Percentiles rank a stretch among this genome's conserved stretches.
Conservation (phyloP, 1,140 invertebrate genomes). For the Linepithema humile region DNA sequence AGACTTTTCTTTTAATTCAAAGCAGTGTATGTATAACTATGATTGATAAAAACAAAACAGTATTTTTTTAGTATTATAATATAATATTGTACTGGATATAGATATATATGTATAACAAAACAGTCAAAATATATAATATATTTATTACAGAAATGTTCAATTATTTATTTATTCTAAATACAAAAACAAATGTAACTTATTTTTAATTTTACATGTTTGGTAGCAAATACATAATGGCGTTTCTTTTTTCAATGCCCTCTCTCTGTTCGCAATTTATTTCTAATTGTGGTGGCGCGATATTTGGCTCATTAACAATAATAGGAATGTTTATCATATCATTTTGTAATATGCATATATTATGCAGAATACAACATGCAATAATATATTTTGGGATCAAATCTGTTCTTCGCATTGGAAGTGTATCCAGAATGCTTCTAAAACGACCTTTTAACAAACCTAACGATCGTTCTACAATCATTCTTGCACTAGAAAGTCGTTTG, state of each 20-base stretch:
- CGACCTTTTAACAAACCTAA: not conserved
- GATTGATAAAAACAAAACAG: not conserved
- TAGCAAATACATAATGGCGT: not conserved
- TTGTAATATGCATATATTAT: not conserved
- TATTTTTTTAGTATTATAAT: not conserved
- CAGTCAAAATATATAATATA: no score
- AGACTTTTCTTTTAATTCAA: not conserved
- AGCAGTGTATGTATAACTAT: not conserved
- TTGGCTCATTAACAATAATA: not conserved
- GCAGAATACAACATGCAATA: not conserved
- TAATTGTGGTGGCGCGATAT: not conserved
- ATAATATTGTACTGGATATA: no score
- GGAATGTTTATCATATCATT: not conserved
- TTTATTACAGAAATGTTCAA: no score
- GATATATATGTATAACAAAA: no score
- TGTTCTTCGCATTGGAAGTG: not conserved
- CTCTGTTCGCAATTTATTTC: not conserved
- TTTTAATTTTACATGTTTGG: no score
- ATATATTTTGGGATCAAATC: not conserved
- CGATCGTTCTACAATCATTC: not conserved
- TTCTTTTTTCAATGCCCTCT: not conserved
- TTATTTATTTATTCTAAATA: no score
- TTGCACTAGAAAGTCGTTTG: not conserved
- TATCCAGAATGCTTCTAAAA: not conserved
- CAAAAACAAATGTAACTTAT: no score